Conservation (phyloP, 35 echinoderm and acorn worm species). For the Amphiura filiformis region DNA sequence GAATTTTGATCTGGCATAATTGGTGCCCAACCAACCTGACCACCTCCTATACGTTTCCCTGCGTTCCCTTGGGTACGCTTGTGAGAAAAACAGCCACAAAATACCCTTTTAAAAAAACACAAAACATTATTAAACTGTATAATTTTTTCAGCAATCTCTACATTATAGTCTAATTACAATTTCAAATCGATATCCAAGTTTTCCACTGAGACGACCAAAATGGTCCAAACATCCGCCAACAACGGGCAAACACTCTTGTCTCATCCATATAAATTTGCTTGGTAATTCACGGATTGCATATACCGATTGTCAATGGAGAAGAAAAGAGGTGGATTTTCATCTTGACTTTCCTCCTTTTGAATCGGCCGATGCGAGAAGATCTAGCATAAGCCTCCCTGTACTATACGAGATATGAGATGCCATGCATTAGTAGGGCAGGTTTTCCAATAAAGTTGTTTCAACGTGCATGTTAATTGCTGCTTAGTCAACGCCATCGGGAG, state of each 20-base stretch:
- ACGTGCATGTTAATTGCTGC: not conserved
- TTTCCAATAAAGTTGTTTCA: not conserved
- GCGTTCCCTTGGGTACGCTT: not conserved
- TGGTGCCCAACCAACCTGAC: not conserved
- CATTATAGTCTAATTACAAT: slow-evolving; percentile 3
- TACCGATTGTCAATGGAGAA: not conserved
- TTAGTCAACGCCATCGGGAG: not conserved
- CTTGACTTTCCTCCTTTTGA: not conserved
- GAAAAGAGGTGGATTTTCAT: not conserved
- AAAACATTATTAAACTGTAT: slow-evolving; percentile 1
- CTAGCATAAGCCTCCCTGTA: not conserved
- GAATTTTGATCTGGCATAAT: not conserved
- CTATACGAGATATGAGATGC: not conserved
- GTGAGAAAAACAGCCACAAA: not conserved
- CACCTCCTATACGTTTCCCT: not conserved
- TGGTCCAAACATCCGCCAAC: not conserved
- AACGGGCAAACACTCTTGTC: not conserved
- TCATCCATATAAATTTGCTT: not conserved
- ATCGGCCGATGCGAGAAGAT: not conserved
- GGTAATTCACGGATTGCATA: not conserved
- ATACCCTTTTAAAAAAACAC: not conserved
- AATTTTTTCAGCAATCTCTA: not conserved
- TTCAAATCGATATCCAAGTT: slow-evolving; percentile 4
- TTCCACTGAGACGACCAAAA: not conserved
- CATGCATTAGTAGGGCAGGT: not conserved